These are phyloP conservation scores for Saxicola maurus DNA, from an alignment of 2,797 vertebrate genomes.

Conservation along the genomic window DNA sequence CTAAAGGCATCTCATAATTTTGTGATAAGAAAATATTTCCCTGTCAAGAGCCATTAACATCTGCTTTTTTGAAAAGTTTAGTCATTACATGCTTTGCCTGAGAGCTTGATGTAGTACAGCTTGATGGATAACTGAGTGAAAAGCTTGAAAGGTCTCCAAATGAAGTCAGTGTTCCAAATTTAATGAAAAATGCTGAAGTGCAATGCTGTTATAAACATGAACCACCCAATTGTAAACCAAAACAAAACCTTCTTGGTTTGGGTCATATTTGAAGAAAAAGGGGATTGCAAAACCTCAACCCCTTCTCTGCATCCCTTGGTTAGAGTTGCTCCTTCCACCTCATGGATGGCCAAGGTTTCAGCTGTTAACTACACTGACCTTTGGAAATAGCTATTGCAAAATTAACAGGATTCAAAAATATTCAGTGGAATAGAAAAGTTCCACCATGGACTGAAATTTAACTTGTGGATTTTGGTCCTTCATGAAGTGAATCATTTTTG, in stretches of 20 bases:
- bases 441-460: not conserved
- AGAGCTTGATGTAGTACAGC: not conserved
- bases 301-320: not conserved
- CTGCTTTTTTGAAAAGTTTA: slow-evolving; percentile 1
- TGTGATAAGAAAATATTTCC: slow-evolving; percentile 33
- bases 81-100: slow-evolving; percentile 2
- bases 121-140: not conserved
- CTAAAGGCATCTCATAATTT: slow-evolving; percentile 20
- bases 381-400: not conserved
- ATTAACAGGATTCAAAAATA: not conserved
- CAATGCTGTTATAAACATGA: not conserved
- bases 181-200: not conserved
- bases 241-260: not conserved
- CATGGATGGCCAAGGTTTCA: not conserved
- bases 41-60: slow-evolving; percentile 33
- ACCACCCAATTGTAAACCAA: not conserved
- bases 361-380: not conserved
- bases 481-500: not conserved
- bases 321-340: not conserved
- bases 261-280: not conserved
- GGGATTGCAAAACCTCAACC: not conserved
- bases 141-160: slow-evolving; percentile 15
- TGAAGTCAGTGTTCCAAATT: not conserved
- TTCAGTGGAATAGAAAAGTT: not conserved
- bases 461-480: not conserved